phyloP scores from a whole-genome alignment of 2,113 vertebrate genomes.

The Lepisosteus osseus region DNA sequence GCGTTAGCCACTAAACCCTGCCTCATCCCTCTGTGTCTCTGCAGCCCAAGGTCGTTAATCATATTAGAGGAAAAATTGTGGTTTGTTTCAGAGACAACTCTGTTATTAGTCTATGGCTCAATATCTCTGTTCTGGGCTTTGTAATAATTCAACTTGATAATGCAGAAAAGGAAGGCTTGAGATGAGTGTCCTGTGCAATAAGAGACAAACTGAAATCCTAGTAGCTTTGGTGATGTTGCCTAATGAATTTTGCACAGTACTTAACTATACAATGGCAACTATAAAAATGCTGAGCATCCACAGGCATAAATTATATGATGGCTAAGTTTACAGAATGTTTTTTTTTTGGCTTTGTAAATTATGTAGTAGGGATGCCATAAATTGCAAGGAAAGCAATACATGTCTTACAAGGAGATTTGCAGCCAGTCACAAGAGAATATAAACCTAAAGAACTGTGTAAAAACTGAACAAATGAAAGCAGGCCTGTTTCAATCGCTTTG shows the following conservation, averaged over 20 bases:
- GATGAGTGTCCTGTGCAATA: neutral
- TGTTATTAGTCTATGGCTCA: neutral
- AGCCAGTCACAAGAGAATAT: too few relatives aligned
- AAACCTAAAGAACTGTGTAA: too few relatives aligned
- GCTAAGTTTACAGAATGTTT: neutral
- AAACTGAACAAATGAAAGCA: too few relatives aligned
- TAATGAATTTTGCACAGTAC: neutral
- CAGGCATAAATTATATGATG: neutral
- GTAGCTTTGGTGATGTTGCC: neutral
- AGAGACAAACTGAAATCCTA: neutral
- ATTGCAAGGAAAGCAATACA: too few relatives aligned
- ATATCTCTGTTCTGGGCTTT: neutral
- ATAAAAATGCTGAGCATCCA: neutral
- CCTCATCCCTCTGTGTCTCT: neutral
- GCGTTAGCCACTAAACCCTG: neutral
- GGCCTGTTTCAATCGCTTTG: too few relatives aligned
- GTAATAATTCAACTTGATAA: constrained; percentile 1
- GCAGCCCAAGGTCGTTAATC: constrained; percentile 1
- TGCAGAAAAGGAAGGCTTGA: neutral
- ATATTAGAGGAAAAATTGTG: neutral
- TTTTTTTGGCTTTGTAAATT: neutral
- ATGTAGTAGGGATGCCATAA: too few relatives aligned
- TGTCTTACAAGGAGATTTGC: too few relatives aligned
- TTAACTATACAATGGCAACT: neutral
- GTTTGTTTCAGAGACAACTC: neutral